Base-by-base conservation (phyloP, 1,140 invertebrate genomes). In the Drosophila takahashii region DNA sequence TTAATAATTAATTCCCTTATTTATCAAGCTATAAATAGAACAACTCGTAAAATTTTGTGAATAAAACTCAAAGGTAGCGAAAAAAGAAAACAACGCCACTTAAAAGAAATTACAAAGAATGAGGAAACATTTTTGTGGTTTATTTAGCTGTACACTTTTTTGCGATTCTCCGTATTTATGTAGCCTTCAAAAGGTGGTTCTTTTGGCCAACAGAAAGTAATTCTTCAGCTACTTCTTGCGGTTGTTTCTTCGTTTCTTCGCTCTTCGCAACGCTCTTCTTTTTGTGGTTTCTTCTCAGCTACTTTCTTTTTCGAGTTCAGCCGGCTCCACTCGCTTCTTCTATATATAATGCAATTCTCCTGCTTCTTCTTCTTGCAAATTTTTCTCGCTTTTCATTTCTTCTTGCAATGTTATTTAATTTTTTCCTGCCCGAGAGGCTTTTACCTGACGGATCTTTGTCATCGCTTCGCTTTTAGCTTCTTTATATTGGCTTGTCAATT, bases 281-380 rank as follows among this genome's bases (percentile, higher is more conserved):
- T 60, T 22, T 61, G 61, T 6, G 81, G 70, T 79, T 84, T 76
- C 80, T 79, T 53, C 67, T 61, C 58, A 41, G 71, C 54, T 72
- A 84, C 81, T 84, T 84, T 84, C 81, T 86, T 85, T 86, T 84
- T 84, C 66, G 48, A 58, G 56, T 66, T 72, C 59, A 61, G 67
- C 48, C 58, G 48, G 44, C 22, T 22, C 22, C 3, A n/a, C n/a
- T 22, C 22, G 22, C 64, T 62, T 59, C 77, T 70, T 66, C 52
- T 58, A 39, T 50, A 39, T 50, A 44, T 53, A 66, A 66, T 76
- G 72, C 52, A 75, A 39, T 37, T 32, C 37, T 10, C 10, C 26
- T 32, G 29, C 37, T 37, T 51, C 34, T 52, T 47, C 27, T 18
- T 9, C 45, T 32, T 37, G 59, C 34, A 51, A 64, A 75, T 65